A percentile compares a stretch with the other conserved stretches of the same genome.
Evolutionary conservation across 92 coral and sea anemone species (phyloP).

Genomic region (Zoanthus solanderi): DNA sequence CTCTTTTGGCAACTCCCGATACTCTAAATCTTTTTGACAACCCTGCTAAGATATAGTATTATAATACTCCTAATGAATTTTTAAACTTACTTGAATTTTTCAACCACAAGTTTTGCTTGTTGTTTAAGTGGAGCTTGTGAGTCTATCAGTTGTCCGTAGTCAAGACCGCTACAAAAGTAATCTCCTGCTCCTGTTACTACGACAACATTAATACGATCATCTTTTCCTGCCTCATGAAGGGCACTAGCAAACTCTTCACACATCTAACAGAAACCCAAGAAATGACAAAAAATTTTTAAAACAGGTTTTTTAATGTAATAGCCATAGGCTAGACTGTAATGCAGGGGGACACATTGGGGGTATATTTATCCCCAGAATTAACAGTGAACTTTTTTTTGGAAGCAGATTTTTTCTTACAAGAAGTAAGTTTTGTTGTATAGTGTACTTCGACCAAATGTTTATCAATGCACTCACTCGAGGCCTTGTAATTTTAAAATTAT

Average conservation of each 20-base stretch:
- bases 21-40: too few species aligned
- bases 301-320: not conserved
- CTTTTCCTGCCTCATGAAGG: constrained; percentile 88
- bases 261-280: constrained; percentile 65
- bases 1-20: too few species aligned
- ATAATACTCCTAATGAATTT: not conserved
- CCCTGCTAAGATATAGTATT: too few species aligned
- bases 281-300: not conserved
- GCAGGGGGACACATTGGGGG: too few species aligned
- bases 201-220: constrained; percentile 78
- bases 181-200: constrained; percentile 87
- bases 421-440: too few species aligned
- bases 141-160: constrained; percentile 67
- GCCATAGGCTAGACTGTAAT: too few species aligned
- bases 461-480: too few species aligned
- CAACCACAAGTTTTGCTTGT: constrained; percentile 81
- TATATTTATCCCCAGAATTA: not conserved
- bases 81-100: constrained; percentile 91
- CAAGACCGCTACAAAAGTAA: constrained; percentile 88
- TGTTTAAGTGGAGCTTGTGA: constrained; percentile 56
- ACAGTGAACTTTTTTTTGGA: too few species aligned
- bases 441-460: too few species aligned
- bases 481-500: too few species aligned
- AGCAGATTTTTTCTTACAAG: too few species aligned
- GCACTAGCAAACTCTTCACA: constrained; percentile 90